A percentile compares a stretch with the other conserved stretches of the same genome.
phyloP scores from a whole-genome alignment of 2,888 invertebrate genomes.

The Drosophila eohydei region DNA sequence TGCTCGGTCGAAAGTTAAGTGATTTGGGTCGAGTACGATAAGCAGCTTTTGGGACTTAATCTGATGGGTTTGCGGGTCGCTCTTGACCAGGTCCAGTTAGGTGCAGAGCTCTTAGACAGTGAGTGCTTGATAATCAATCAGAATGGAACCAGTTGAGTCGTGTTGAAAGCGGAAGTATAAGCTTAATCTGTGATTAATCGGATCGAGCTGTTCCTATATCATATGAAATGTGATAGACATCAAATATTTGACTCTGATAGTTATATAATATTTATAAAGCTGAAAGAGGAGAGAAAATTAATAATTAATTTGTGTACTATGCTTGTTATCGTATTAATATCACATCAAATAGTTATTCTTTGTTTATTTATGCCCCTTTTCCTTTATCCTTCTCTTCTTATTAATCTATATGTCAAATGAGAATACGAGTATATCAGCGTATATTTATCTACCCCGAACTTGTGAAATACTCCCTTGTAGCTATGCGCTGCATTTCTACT shows the following conservation, averaged over 20 bases:
- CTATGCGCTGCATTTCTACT: constrained; percentile 8
- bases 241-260: not conserved
- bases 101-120: constrained; percentile 12
- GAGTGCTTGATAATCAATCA: constrained; percentile 46
- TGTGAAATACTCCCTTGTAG: not conserved
- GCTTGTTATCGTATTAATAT: not conserved
- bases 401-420: constrained; percentile 13
- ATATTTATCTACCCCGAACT: constrained; percentile 2
- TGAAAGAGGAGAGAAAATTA: not conserved
- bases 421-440: not conserved
- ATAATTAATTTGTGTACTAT: not conserved
- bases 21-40: constrained; percentile 55
- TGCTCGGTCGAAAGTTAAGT: constrained; percentile 57
- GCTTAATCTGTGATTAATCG: not conserved
- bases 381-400: not conserved
- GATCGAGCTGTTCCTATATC: not conserved
- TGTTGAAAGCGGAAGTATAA: constrained; percentile 3
- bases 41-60: constrained; percentile 50
- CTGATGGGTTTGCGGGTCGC: constrained; percentile 38
- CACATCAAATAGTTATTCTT: not conserved
- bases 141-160: constrained; percentile 21
- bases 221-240: not conserved
- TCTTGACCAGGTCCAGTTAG: constrained; percentile 3
- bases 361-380: not conserved
- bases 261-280: no score